Percentiles rank a stretch among this genome's conserved stretches.
Evolutionary conservation across 2,888 invertebrate genomes (phyloP).

Genomic region (Lordiphosa fenestrarum): DNA sequence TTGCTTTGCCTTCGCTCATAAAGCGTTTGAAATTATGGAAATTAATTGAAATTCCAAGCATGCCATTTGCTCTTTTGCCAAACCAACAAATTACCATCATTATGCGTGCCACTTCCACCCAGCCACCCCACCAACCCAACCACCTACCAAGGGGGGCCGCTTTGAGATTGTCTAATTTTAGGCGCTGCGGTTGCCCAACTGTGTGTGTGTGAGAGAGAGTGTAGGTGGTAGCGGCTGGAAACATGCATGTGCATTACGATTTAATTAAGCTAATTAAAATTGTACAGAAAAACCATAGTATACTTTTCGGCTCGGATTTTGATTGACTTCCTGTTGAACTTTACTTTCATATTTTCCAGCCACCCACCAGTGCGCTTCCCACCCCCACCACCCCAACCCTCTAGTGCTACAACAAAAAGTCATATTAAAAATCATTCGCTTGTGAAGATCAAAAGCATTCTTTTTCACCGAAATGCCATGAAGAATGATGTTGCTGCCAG

Average conservation of each 20-base stretch:
- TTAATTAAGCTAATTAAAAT: slow-evolving; percentile 63
- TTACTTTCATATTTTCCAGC: slow-evolving; percentile 42
- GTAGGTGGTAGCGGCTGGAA: no score
- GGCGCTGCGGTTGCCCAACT: slow-evolving; percentile 33
- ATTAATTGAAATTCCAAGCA: slow-evolving; percentile 80
- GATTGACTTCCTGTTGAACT: slow-evolving; percentile 55
- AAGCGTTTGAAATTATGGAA: slow-evolving; percentile 79
- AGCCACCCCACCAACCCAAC: neutral
- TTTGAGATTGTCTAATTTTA: slow-evolving; percentile 58
- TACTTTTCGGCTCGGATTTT: slow-evolving; percentile 21
- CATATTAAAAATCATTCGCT: slow-evolving; percentile 79
- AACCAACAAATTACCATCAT: slow-evolving; percentile 79
- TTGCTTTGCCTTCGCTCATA: slow-evolving; percentile 53
- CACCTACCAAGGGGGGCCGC: slow-evolving; percentile 27
- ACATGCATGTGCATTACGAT: slow-evolving; percentile 16
- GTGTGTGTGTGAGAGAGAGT: slow-evolving; percentile 1
- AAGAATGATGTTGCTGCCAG: slow-evolving; percentile 55
- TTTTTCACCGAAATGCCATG: slow-evolving; percentile 73
- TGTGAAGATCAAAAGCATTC: slow-evolving; percentile 80
- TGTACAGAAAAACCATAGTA: slow-evolving; percentile 5
- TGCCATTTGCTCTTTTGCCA: slow-evolving; percentile 79
- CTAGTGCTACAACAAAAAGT: slow-evolving; percentile 53
- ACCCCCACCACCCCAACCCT: neutral
- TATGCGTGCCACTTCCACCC: slow-evolving; percentile 45
- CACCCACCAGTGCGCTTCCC: neutral